These are phyloP conservation scores for Chrysomela aeneicollis DNA, from an alignment of 2,888 invertebrate genomes.

Conservation along the genomic window DNA sequence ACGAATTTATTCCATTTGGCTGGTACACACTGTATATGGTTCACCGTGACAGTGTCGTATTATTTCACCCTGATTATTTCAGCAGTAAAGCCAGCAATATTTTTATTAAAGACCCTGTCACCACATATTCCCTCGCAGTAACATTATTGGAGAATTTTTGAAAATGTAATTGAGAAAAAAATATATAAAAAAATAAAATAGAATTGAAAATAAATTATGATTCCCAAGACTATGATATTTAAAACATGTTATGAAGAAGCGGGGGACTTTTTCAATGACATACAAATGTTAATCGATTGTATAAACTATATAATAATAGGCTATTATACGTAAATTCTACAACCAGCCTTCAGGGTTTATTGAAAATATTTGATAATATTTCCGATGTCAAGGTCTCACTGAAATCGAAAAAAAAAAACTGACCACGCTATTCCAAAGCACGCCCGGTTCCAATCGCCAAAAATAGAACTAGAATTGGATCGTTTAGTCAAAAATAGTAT, in stretches of 20 bases:
- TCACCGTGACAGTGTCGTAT: too few species aligned
- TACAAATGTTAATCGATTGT: background rate
- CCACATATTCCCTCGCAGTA: too few species aligned
- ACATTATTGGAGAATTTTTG: too few species aligned
- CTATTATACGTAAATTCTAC: background rate
- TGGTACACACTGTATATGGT: too few species aligned
- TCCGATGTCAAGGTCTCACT: too few species aligned
- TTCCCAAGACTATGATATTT: background rate
- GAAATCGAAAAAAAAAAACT: background rate
- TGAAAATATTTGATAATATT: background rate
- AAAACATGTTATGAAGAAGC: conserved; percentile 13
- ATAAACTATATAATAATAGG: background rate
- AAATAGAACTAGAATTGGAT: background rate
- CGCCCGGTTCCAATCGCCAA: background rate
- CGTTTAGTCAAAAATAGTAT: background rate
- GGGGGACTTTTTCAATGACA: background rate
- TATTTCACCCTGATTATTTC: too few species aligned
- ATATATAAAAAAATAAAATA: too few species aligned
- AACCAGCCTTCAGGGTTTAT: background rate
- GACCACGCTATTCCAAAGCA: background rate
- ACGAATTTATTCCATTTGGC: too few species aligned
- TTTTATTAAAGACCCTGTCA: too few species aligned
- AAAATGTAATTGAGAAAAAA: too few species aligned
- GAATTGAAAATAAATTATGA: background rate
- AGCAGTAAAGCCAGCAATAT: too few species aligned